These are phyloP conservation scores for Antigone vipio DNA, from an alignment of 2,113 vertebrate genomes.

Conservation along the genomic window DNA sequence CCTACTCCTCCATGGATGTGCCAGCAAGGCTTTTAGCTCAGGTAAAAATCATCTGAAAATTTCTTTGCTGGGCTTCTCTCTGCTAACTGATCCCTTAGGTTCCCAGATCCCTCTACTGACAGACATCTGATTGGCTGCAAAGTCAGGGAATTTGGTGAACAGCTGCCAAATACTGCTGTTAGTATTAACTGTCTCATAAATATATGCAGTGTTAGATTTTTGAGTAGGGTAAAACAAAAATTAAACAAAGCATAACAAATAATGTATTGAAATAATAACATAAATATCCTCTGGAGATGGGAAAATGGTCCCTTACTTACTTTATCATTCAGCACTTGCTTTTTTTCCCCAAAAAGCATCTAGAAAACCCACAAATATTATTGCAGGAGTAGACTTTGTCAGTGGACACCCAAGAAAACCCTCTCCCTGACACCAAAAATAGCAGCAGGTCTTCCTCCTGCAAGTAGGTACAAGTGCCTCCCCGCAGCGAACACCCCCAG, in stretches of 20 bases:
- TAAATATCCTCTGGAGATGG: not conserved
- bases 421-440: not conserved
- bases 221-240: not conserved
- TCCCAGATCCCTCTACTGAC: not conserved
- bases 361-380: not conserved
- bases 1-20: not conserved
- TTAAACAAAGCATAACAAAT: not conserved
- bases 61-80: not conserved
- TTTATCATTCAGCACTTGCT: not conserved
- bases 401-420: not conserved
- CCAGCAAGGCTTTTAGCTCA: not conserved
- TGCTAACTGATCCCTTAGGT: not conserved
- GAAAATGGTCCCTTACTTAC: not conserved
- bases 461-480: not conserved
- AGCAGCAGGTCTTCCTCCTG: not conserved
- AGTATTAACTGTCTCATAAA: not conserved
- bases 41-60: not conserved
- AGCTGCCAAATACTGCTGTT: not conserved
- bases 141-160: not conserved
- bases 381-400: not conserved
- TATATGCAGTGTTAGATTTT: not conserved
- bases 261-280: not conserved
- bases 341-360: not conserved
- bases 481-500: too few relatives aligned
- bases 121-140: not conserved